A percentile compares a stretch with the other conserved stretches of the same genome.
Conservation (phyloP, 2,888 invertebrate species). For the Hemaris fuciformis region DNA sequence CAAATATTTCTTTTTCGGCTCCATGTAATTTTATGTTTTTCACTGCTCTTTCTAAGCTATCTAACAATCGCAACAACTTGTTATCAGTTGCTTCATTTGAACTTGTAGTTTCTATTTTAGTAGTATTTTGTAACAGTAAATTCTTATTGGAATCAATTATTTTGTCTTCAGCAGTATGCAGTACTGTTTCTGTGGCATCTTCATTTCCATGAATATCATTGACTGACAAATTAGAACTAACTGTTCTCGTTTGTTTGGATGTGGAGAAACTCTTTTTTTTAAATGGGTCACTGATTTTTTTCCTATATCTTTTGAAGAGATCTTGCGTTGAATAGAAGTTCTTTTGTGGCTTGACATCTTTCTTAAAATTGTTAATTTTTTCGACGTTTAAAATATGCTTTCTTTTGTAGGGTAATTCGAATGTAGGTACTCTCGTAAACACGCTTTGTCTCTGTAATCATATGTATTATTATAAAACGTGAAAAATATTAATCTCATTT, state of each 20-base stretch:
- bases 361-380: slow-evolving; percentile 24
- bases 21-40: slow-evolving; percentile 48
- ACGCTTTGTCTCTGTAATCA: slow-evolving; percentile 45
- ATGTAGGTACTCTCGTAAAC: slow-evolving; percentile 37
- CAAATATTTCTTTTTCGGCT: slow-evolving; percentile 52
- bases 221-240: not conserved
- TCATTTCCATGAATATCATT: not conserved
- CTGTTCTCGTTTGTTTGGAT: not conserved
- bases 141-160: slow-evolving; percentile 33
- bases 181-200: slow-evolving; percentile 26
- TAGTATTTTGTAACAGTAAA: slow-evolving; percentile 21
- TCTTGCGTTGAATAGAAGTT: slow-evolving; percentile 48
- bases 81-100: slow-evolving; percentile 42
- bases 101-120: slow-evolving; percentile 18
- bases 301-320: slow-evolving; percentile 45
- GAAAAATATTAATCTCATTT: too few relatives aligned
- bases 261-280: not conserved
- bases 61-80: slow-evolving; percentile 50
- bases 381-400: not conserved
- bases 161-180: slow-evolving; percentile 36
- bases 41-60: slow-evolving; percentile 58
- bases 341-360: slow-evolving; percentile 50
- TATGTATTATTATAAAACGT: not conserved
- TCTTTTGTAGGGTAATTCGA: slow-evolving; percentile 30
- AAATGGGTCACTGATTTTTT: slow-evolving; percentile 8